Percentiles rank a stretch among this genome's conserved stretches.
These are phyloP conservation scores for Perca schrenkii DNA, from an alignment of 2,113 vertebrate species.

Conservation along the genomic window DNA sequence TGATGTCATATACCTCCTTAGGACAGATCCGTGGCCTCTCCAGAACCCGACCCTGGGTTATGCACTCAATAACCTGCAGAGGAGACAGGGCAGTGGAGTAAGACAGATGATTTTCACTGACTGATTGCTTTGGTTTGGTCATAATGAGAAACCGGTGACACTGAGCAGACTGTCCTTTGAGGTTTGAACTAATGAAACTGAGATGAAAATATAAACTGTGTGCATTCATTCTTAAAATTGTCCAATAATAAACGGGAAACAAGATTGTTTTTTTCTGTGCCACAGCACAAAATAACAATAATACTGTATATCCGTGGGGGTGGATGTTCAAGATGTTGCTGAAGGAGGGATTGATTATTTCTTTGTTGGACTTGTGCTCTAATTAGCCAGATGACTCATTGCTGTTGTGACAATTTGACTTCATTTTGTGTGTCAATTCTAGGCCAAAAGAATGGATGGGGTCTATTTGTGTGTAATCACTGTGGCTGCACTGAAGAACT, in stretches of 20 bases:
- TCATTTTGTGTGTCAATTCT: conserved; percentile 28
- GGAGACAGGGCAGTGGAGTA: conserved; percentile 59
- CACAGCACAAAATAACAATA: conserved; percentile 33
- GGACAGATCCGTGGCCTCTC: conserved; percentile 87
- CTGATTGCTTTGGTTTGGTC: conserved; percentile 67
- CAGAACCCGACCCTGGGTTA: conserved; percentile 87
- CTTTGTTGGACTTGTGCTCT: conserved; percentile 44
- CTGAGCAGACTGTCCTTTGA: conserved; percentile 66
- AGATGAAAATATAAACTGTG: conserved; percentile 69
- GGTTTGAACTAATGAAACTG: conserved; percentile 72
- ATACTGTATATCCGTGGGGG: conserved; percentile 15
- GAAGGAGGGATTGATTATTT: conserved; percentile 53
- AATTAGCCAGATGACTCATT: conserved; percentile 55
- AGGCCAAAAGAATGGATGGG: neutral
- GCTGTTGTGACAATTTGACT: conserved; percentile 43
- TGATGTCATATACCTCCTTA: conserved; percentile 88
- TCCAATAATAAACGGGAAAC: conserved; percentile 43
- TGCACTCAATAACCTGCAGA: conserved; percentile 87
- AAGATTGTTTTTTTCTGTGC: conserved; percentile 13
- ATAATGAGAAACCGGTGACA: conserved; percentile 72
- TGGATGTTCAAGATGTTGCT: conserved; percentile 47
- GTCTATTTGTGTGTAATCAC: conserved; percentile 28
- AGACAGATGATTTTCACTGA: conserved; percentile 49
- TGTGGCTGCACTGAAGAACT: neutral
- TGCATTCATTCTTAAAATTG: conserved; percentile 49